phyloP scores from a whole-genome alignment of 2,888 invertebrate species.

The Rhamphomyia laevipes region DNA sequence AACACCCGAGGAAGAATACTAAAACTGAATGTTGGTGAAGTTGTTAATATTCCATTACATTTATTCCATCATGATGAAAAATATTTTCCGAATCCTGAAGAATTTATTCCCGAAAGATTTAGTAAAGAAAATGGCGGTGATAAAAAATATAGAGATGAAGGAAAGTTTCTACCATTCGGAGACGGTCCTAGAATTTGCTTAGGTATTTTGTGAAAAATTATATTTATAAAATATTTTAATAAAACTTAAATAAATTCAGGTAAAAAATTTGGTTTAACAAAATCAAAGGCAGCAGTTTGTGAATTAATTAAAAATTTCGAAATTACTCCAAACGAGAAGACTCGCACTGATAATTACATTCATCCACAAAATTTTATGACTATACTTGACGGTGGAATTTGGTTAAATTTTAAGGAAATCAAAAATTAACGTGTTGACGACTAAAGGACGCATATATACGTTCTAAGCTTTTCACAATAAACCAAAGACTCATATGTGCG shows the following conservation, averaged over 20 bases:
- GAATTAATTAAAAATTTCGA: slow-evolving; percentile 29
- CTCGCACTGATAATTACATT: slow-evolving; percentile 25
- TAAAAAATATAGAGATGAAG: slow-evolving; percentile 27
- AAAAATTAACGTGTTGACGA: background rate
- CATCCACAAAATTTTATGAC: slow-evolving; percentile 25
- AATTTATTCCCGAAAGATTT: slow-evolving; percentile 33
- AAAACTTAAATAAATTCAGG: no score
- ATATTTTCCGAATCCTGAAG: slow-evolving; percentile 24
- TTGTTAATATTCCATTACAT: slow-evolving; percentile 27
- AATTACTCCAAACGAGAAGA: slow-evolving; percentile 27
- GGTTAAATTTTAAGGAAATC: slow-evolving; percentile 24
- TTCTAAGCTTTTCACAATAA: no score
- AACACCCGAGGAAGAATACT: slow-evolving; percentile 21
- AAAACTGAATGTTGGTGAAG: slow-evolving; percentile 21
- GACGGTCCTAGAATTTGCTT: slow-evolving; percentile 34
- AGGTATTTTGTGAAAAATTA: slow-evolving; percentile 16
- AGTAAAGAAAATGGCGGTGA: slow-evolving; percentile 23
- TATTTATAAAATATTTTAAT: background rate
- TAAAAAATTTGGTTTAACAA: slow-evolving; percentile 17
- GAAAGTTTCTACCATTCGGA: slow-evolving; percentile 32
- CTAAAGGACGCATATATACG: no score
- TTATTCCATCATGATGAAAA: slow-evolving; percentile 29
- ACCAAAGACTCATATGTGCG: no score
- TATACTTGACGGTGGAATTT: slow-evolving; percentile 25
- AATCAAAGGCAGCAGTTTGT: slow-evolving; percentile 29